Evolutionary conservation across 2,797 vertebrate genomes (phyloP), one percentile per base, ranked within the genome.

Genomic region (Hyperoplus lanceolatus): DNA sequence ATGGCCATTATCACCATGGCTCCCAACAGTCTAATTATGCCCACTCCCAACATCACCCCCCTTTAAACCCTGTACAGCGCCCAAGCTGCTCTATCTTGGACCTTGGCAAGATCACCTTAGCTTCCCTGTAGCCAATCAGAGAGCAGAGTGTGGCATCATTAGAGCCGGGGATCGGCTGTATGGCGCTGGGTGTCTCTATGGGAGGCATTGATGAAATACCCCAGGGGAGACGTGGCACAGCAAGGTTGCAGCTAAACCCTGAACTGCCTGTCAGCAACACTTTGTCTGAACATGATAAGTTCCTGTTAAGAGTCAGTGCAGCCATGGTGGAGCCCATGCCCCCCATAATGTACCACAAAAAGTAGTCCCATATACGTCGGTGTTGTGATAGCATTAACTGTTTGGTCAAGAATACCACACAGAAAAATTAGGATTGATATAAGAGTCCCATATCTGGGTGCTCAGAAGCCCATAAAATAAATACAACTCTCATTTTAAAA

Each of bases 11-110:
- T 93, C 94, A 92, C 92, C 92, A 91, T 90, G 89, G 87, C 90
- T 94, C 94, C 92, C 94, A 89, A 88, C 84, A 90, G 93, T 89
- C 89, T 93, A 94, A 94, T 96, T 95, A 95, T 90, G 90, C 88
- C 88, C 88, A 88, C 88, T 82, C 67, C 86, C 69, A 80, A 77
- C 84, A 81, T 75, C 78, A 67, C 13, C 73, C 42, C 66, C 59
- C 76, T 43, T 41, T 61, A 70, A 81, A 82, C 81, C 75, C 56
- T 80, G 81, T 66, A 75, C 70, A 7, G 72, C 48, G n/a, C 90
- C 89, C 85, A 91, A 87, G 29, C 81, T 72, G 58, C 85, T 89
- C 63, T 79, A 72, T 90, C 86, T 85, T 90, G 80, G 83, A 92
- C 84, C 79, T 91, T 85, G 84, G 84, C 88, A 77, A 89, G 77